phyloP scores from a whole-genome alignment of 2,888 invertebrate species.

The Orthosia gracilis region DNA sequence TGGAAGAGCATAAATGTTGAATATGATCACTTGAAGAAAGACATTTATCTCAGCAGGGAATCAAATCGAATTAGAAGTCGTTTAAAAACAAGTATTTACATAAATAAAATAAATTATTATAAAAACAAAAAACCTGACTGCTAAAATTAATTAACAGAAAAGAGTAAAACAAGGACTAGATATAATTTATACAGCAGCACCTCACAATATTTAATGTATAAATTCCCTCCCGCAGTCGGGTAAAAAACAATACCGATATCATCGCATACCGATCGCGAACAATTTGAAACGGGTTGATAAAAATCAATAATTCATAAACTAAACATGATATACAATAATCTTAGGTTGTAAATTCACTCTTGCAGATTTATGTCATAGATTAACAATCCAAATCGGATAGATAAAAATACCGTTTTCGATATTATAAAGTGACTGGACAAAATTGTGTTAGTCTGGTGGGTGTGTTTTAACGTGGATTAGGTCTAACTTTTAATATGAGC shows the following conservation, averaged over 20 bases:
- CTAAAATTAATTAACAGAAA: too few species aligned
- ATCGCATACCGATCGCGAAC: constrained; percentile 7
- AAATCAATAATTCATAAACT: constrained; percentile 23
- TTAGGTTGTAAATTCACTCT: constrained; percentile 38
- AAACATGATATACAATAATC: constrained; percentile 34
- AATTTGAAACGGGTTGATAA: constrained; percentile 41
- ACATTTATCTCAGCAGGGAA: neutral
- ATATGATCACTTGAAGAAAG: neutral
- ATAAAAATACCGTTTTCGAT: constrained; percentile 14
- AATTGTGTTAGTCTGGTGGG: constrained; percentile 13
- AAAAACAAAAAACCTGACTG: too few species aligned
- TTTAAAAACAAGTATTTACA: constrained; percentile 1
- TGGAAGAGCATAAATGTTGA: neutral
- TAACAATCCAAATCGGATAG: constrained; percentile 17
- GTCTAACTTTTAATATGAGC: neutral
- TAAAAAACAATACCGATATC: constrained; percentile 2
- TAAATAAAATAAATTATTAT: too few species aligned
- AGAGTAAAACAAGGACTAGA: too few species aligned
- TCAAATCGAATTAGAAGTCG: neutral
- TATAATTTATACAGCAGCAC: too few species aligned
- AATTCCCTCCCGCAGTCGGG: too few species aligned
- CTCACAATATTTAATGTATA: too few species aligned
- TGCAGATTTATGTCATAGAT: constrained; percentile 41
- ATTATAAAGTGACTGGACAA: neutral
- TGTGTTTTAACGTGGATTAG: constrained; percentile 6